Conservation (phyloP, 1,140 invertebrate genomes). For the Heliconius nattereri region DNA sequence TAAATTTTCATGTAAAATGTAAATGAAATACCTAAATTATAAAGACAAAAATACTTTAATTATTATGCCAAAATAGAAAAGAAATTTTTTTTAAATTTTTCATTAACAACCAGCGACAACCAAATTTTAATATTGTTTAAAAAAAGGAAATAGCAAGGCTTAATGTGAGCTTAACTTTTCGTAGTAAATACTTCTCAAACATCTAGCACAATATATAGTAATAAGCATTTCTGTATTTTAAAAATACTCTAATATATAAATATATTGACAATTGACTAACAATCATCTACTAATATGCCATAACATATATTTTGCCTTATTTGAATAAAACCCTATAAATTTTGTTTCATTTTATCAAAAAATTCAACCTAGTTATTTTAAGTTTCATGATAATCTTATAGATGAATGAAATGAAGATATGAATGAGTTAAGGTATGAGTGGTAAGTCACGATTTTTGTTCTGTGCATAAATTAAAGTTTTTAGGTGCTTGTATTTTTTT, state of each 20-base stretch:
- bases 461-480: no score
- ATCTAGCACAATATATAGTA: conserved; percentile 6
- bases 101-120: conserved; percentile 27
- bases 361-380: neutral
- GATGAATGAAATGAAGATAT: no score
- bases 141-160: conserved; percentile 4
- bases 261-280: conserved; percentile 14
- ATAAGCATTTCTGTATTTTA: conserved; percentile 7
- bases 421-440: no score
- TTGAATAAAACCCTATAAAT: neutral
- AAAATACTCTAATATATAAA: conserved; percentile 16
- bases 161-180: neutral
- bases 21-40: neutral
- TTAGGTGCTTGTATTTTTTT: no score
- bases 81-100: neutral
- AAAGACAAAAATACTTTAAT: neutral
- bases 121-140: conserved; percentile 13
- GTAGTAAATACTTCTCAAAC: neutral
- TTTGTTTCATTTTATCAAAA: neutral
- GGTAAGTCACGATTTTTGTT: no score
- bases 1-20: neutral
- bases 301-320: neutral
- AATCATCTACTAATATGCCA: conserved; percentile 4
- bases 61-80: neutral
- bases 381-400: neutral